Conservation (phyloP, 2,113 vertebrate species). For the Alectura lathami region DNA sequence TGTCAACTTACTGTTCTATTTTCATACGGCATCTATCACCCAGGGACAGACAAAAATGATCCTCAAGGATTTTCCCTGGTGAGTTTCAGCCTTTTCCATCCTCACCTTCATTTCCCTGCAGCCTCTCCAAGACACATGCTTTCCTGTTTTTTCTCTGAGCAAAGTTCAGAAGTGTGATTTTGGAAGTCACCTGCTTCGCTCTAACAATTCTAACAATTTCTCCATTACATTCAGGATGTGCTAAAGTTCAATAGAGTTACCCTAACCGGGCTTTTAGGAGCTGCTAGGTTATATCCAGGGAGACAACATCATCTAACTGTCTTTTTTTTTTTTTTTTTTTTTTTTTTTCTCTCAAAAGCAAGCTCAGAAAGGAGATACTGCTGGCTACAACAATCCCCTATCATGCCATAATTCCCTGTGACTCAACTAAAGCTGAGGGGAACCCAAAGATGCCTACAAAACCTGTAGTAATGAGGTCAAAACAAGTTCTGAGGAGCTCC, state of each 20-base stretch:
- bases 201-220: background rate
- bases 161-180: background rate
- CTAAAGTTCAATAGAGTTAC: background rate
- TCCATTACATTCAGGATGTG: background rate
- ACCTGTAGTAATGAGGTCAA: background rate
- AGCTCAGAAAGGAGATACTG: background rate
- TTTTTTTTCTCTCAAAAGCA: too few relatives aligned
- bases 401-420: background rate
- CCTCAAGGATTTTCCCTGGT: background rate
- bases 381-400: background rate
- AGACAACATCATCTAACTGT: background rate
- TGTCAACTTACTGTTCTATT: background rate
- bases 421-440: background rate
- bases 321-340: background rate
- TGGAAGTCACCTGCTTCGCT: background rate
- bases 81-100: background rate
- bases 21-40: background rate
- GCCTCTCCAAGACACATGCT: background rate
- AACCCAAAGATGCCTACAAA: background rate
- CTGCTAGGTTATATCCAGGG: background rate
- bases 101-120: rapidly evolving
- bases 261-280: background rate
- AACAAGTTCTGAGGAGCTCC: background rate
- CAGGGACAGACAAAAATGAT: background rate
- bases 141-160: background rate